Evolutionary conservation across 2,797 vertebrate genomes (phyloP).

Genomic region (Catharus ustulatus): DNA sequence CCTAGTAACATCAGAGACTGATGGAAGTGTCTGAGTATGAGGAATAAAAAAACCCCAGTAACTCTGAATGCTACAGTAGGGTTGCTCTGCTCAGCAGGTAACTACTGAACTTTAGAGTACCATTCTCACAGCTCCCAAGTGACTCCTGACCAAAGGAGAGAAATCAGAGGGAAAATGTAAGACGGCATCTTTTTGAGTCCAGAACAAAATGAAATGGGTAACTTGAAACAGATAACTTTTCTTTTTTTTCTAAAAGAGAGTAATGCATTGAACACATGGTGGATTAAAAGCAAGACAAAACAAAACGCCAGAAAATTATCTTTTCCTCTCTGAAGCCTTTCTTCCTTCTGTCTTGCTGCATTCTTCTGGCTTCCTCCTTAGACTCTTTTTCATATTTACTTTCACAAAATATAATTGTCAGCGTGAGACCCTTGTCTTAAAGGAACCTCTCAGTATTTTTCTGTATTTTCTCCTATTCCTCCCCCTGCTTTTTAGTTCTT

Average conservation of each 20-base stretch:
- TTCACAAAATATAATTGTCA: background rate
- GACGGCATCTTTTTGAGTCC: background rate
- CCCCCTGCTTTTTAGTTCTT: background rate
- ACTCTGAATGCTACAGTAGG: background rate
- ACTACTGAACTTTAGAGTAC: background rate
- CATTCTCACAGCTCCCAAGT: background rate
- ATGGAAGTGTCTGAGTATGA: background rate
- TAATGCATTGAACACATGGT: background rate
- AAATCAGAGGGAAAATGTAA: background rate
- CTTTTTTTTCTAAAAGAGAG: background rate
- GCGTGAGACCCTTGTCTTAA: background rate
- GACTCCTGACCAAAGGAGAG: background rate
- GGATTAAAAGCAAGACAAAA: background rate
- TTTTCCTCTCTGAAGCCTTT: background rate
- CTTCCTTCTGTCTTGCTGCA: background rate
- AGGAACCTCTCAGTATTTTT: background rate
- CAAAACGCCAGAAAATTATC: background rate
- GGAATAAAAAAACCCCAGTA: background rate
- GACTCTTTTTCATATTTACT: background rate
- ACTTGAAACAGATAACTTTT: background rate
- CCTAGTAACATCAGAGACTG: conserved; percentile 8
- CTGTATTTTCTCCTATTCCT: background rate
- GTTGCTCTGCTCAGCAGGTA: conserved; percentile 18
- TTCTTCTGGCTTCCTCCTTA: background rate
- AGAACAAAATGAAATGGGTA: background rate